Percentiles rank a stretch among this genome's conserved stretches.
These are phyloP conservation scores for Andricus grossulariae DNA, from an alignment of 1,140 invertebrate genomes.

Conservation along the genomic window DNA sequence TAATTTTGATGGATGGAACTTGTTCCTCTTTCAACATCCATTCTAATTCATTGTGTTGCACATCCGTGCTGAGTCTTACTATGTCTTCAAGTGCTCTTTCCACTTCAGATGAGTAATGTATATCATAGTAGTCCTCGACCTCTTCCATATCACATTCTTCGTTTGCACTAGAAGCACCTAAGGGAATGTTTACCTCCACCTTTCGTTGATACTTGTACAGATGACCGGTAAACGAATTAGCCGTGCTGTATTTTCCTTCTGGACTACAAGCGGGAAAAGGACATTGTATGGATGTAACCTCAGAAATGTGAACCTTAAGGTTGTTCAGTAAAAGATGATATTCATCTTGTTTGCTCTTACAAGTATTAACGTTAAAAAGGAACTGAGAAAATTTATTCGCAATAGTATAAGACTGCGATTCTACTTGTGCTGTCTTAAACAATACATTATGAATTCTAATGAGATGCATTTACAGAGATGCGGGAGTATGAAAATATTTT, in stretches of 20 bases:
- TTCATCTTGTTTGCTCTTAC: too few relatives aligned
- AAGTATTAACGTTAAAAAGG: neutral
- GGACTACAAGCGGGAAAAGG: too few relatives aligned
- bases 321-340: too few relatives aligned
- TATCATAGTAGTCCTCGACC: neutral
- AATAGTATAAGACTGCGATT: neutral
- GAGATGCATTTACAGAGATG: too few relatives aligned
- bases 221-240: neutral
- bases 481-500: too few relatives aligned
- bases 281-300: neutral
- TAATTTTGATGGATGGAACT: neutral
- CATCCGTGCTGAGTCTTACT: neutral
- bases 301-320: too few relatives aligned
- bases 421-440: neutral
- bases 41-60: neutral
- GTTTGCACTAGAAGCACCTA: neutral
- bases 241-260: neutral
- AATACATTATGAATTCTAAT: neutral
- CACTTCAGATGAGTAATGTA: neutral
- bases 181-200: neutral
- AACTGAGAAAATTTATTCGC: neutral
- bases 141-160: too few relatives aligned
- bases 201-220: neutral
- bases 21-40: constrained; percentile 9
- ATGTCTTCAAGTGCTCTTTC: constrained; percentile 23